Evolutionary conservation across 2,797 vertebrate genomes (phyloP).

Genomic region (Spatula clypeata): DNA sequence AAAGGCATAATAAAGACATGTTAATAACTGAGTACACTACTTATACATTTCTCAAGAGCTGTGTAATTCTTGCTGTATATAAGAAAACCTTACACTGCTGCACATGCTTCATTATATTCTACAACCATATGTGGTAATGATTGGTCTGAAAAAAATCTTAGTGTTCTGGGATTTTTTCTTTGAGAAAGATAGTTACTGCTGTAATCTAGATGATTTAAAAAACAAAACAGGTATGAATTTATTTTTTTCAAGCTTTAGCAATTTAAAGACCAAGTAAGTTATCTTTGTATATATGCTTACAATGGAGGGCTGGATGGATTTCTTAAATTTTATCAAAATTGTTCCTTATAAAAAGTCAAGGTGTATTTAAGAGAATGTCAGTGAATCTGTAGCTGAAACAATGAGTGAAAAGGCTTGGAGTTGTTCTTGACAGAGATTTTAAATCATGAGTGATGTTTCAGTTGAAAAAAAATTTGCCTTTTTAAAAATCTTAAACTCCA

Average conservation of each 20-base stretch:
- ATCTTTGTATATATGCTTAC: not conserved
- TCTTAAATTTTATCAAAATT: not conserved
- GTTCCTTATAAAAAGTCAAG: not conserved
- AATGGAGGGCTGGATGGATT: not conserved
- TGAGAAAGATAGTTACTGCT: not conserved
- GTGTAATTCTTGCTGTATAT: not conserved
- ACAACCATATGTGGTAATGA: accelerated
- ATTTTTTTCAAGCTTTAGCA: not conserved
- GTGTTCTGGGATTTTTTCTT: accelerated
- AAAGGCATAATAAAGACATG: not conserved
- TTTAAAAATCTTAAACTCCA: not conserved
- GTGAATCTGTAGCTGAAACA: not conserved
- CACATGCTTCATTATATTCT: not conserved
- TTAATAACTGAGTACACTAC: not conserved
- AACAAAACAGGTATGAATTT: not conserved
- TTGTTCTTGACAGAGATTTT: not conserved
- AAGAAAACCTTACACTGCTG: not conserved
- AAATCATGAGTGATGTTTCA: not conserved
- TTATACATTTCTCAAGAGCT: not conserved
- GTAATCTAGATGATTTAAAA: not conserved
- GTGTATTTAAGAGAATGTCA: not conserved
- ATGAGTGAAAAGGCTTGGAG: not conserved
- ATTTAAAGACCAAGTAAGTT: not conserved
- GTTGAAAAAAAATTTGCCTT: not conserved
- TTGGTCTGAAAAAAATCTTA: not conserved